Evolutionary conservation across 2,888 invertebrate genomes (phyloP).

Genomic region (Lydus trimaculatus): DNA sequence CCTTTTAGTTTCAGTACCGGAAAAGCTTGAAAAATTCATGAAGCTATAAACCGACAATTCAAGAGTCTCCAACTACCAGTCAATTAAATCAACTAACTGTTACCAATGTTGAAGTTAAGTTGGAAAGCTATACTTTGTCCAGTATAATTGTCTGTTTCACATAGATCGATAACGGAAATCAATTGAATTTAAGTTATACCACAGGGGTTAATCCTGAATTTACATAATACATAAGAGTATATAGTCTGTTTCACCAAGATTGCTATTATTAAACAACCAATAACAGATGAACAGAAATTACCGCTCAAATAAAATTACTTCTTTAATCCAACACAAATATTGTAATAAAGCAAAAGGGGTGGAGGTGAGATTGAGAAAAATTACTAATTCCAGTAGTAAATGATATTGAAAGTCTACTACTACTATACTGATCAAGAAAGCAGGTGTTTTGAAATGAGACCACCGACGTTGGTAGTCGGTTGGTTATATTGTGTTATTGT

Average conservation of each 20-base stretch:
- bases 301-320: background rate
- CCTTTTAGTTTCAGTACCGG: background rate
- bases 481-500: slow-evolving; percentile 38
- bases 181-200: slow-evolving; percentile 11
- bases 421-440: slow-evolving; percentile 20
- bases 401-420: background rate
- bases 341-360: background rate
- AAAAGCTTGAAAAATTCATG: slow-evolving; percentile 9
- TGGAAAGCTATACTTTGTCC: background rate
- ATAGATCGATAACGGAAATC: background rate
- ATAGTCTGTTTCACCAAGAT: slow-evolving; percentile 44
- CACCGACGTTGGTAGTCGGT: slow-evolving; percentile 36
- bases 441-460: slow-evolving; percentile 42
- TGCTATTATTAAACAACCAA: slow-evolving; percentile 2
- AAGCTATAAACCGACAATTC: background rate
- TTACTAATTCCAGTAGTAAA: slow-evolving; percentile 1
- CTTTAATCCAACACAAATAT: background rate
- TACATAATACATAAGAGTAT: slow-evolving; percentile 54
- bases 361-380: background rate
- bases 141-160: background rate
- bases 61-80: background rate
- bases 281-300: background rate
- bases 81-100: background rate
- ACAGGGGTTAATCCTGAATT: slow-evolving; percentile 51
- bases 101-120: background rate